phyloP scores from a whole-genome alignment of 2,888 invertebrate species.

The Diarsia dahlii region DNA sequence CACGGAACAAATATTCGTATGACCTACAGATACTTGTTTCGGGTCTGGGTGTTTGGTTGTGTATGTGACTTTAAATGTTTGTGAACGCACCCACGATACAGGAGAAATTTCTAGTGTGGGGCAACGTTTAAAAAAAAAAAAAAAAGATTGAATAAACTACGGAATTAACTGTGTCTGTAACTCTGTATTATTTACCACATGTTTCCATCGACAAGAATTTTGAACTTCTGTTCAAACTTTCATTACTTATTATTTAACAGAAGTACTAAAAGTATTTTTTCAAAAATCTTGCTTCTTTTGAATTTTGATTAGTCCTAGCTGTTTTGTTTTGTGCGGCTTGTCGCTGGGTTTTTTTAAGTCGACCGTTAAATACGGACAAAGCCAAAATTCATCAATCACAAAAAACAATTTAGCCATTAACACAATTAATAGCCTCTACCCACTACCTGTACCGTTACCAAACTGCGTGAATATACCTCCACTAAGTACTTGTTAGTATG shows the following conservation, averaged over 20 bases:
- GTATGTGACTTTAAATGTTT: no score
- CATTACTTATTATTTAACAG: not conserved
- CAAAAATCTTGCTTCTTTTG: not conserved
- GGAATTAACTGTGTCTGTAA: no score
- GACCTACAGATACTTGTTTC: no score
- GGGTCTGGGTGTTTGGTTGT: no score
- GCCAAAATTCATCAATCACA: not conserved
- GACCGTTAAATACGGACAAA: not conserved
- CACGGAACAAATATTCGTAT: no score
- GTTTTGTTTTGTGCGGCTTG: not conserved
- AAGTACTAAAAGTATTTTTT: not conserved
- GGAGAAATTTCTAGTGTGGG: no score
- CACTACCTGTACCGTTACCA: conserved; percentile 38
- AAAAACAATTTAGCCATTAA: conserved; percentile 3
- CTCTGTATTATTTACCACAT: not conserved
- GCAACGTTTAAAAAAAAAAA: no score
- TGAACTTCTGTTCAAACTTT: not conserved
- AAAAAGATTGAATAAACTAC: no score
- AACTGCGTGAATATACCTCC: conserved; percentile 28
- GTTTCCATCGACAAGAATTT: not conserved
- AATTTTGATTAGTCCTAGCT: not conserved
- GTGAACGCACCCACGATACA: no score
- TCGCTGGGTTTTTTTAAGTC: not conserved
- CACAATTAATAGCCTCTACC: conserved; percentile 13
- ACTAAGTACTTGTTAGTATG: conserved; percentile 33